These are phyloP conservation scores for Melanotaenia trifasciata DNA, from an alignment of 2,797 vertebrate genomes.

Conservation along the genomic window DNA sequence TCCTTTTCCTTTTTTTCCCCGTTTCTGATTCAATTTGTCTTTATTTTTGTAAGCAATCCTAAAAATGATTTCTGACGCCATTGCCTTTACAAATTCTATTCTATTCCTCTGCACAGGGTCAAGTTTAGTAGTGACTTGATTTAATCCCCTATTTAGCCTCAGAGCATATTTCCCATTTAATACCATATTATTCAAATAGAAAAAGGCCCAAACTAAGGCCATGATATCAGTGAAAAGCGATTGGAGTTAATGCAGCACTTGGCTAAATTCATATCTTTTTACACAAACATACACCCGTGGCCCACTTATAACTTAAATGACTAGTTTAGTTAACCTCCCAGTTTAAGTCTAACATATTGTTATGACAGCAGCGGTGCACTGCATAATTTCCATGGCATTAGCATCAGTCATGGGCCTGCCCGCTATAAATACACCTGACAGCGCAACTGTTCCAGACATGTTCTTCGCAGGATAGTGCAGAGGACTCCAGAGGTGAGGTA, in stretches of 20 bases:
- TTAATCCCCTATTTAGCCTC: constrained; percentile 28
- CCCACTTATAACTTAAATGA: constrained; percentile 88
- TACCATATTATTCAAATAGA: constrained; percentile 52
- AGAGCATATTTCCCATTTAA: constrained; percentile 16
- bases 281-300: constrained; percentile 74
- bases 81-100: constrained; percentile 6
- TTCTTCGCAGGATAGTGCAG: constrained; percentile 80
- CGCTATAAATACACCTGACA: constrained; percentile 87
- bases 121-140: constrained; percentile 35
- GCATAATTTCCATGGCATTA: constrained; percentile 88
- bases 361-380: constrained; percentile 80
- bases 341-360: constrained; percentile 84
- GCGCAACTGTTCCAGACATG: constrained; percentile 77
- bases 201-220: constrained; percentile 34
- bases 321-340: constrained; percentile 87
- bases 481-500: constrained; percentile 84
- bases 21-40: neutral
- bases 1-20: neutral
- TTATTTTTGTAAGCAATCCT: neutral
- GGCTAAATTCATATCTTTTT: constrained; percentile 49
- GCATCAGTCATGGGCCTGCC: constrained; percentile 85
- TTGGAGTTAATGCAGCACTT: constrained; percentile 22
- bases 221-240: constrained; percentile 31
- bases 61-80: constrained; percentile 4
- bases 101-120: constrained; percentile 10